Conservation (phyloP, 2,888 invertebrate species). For the Lutraria lutraria region DNA sequence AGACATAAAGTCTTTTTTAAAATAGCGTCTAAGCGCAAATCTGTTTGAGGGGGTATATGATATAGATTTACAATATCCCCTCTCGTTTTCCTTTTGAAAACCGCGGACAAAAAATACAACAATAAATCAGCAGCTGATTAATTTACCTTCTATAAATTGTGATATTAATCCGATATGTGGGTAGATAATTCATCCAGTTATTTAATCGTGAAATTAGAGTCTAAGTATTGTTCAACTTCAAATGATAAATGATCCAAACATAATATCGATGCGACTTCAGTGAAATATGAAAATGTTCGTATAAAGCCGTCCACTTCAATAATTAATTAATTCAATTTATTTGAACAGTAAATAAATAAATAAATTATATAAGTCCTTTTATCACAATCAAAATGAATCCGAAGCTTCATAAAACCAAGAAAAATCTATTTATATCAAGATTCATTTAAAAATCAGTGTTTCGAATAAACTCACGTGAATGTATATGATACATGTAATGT, state of each 20-base stretch:
- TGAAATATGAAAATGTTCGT: neutral
- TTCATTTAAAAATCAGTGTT: neutral
- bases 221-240: conserved; percentile 7
- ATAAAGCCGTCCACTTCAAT: neutral
- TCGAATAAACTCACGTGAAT: neutral
- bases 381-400: too few species aligned
- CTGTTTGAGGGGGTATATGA: neutral
- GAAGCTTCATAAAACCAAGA: too few species aligned
- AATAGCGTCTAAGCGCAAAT: neutral
- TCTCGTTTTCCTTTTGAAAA: conserved; percentile 19
- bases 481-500: neutral
- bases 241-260: neutral
- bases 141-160: neutral
- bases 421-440: neutral
- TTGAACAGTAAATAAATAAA: neutral
- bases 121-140: neutral
- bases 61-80: conserved; percentile 1
- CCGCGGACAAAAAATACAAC: neutral
- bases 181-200: neutral
- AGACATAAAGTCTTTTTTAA: neutral
- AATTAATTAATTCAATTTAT: neutral
- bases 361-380: too few species aligned
- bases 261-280: neutral
- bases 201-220: neutral
- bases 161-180: neutral